These are phyloP conservation scores for Pseudachorutes palmiensis DNA, from an alignment of 1,140 invertebrate species.

Conservation along the genomic window DNA sequence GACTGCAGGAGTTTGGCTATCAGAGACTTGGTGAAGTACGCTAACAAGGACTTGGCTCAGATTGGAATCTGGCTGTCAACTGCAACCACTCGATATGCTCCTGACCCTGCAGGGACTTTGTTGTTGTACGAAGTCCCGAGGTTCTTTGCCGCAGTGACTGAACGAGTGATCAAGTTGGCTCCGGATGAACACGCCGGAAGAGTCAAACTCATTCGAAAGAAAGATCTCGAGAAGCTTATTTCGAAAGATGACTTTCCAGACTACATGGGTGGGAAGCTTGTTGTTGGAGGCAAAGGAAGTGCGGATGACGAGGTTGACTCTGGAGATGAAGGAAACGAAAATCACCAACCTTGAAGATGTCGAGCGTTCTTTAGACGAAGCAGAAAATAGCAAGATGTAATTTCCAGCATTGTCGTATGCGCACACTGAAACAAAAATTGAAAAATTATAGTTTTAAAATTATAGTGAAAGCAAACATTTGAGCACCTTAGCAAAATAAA, in stretches of 20 bases:
- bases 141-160: conserved; percentile 8
- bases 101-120: not conserved
- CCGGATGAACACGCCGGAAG: not conserved
- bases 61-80: not conserved
- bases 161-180: conserved; percentile 3
- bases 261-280: conserved; percentile 14
- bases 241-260: conserved; percentile 11
- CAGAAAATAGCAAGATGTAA: conserved; percentile 7
- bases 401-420: not conserved
- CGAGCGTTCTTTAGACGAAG: conserved; percentile 4
- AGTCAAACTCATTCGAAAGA: conserved; percentile 10
- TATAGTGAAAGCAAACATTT: no score
- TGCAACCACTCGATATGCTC: not conserved
- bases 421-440: no score
- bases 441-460: no score
- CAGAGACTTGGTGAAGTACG: conserved; percentile 13
- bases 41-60: conserved; percentile 14
- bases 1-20: conserved; percentile 5
- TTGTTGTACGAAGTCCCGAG: conserved; percentile 4
- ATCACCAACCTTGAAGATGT: conserved; percentile 1
- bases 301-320: not conserved
- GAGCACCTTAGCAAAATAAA: no score
- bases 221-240: conserved; percentile 10
- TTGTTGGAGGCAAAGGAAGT: not conserved
- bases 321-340: conserved; percentile 7